phyloP scores from a whole-genome alignment of 2,797 vertebrate species.

The Psittacula echo region DNA sequence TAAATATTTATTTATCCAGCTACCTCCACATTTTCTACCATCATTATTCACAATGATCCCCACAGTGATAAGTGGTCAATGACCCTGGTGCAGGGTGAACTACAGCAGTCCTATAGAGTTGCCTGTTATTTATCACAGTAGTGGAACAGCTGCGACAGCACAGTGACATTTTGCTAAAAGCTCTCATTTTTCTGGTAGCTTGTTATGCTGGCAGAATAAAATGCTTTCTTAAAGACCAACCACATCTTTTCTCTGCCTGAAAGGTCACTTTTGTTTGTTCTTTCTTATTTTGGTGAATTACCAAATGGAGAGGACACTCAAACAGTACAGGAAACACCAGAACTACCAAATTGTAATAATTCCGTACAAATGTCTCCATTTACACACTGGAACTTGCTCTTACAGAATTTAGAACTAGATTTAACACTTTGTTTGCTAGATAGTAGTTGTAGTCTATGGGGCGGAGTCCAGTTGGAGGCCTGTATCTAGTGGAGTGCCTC shows the following conservation, averaged over 20 bases:
- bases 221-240: constrained; percentile 10
- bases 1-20: not conserved
- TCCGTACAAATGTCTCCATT: not conserved
- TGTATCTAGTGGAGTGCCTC: too few relatives aligned
- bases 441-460: too few relatives aligned
- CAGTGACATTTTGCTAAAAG: constrained; percentile 51
- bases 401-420: not conserved
- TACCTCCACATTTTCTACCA: not conserved
- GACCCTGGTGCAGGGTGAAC: not conserved
- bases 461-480: too few relatives aligned
- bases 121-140: not conserved
- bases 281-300: not conserved
- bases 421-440: not conserved
- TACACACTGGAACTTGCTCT: not conserved
- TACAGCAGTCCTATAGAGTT: not conserved
- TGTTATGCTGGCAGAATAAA: not conserved
- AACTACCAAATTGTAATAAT: not conserved
- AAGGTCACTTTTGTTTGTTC: constrained; percentile 6
- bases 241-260: not conserved
- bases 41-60: not conserved
- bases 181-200: not conserved
- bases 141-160: not conserved
- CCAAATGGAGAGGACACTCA: not conserved
- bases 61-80: constrained; percentile 23
- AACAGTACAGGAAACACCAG: not conserved